Base-by-base conservation (phyloP, 2,888 invertebrate genomes). In the Pseudanteris insignis region DNA sequence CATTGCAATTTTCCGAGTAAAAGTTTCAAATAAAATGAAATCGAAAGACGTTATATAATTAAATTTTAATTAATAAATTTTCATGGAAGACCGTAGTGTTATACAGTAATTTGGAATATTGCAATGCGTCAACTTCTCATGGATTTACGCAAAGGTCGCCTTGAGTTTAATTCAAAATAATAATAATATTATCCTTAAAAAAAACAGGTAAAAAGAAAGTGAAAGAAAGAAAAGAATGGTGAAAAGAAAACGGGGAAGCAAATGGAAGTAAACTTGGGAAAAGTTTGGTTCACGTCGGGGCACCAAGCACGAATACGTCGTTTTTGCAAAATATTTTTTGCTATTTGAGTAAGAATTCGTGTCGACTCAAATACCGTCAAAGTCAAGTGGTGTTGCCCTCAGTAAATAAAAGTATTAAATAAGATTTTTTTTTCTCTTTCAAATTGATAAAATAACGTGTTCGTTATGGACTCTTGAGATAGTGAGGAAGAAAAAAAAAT, bases 91-190 rank as follows among this genome's bases (percentile, higher is more conserved):
- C 40, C 41, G 44, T 50, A 50, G 53, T n/a, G n/a, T 48, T 34
- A 54, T 51, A 37, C 13, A 9, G 59, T 48, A 67, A 4, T 72
- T 75, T 69, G 71, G 69, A 75, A 76, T 76, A 77, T 76, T 76
- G 77, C 77, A 75, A 74, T 72, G 65, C 71, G 67, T 72, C 68
- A 72, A 70, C 73, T 73, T 73, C 69, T 69, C 70, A 71, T 67
- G 64, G 7, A 36, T 24, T 36, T 18, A 29, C 11, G 34, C 51
- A 41, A 18, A 41, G 34, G 14, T 13, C 12, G 21, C 12, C 18
- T 18, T 13, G n/a, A 30, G 5, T 7, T 2, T 9, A 25, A 11
- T 13, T 32, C n/a, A 32, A 32, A 11, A 18, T 18, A 18, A 18
- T 18, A 3, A 18, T 18, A 18, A 26, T 25, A 14, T 1, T 6